phyloP scores from a whole-genome alignment of 2,888 invertebrate species.

The Bombylius major region DNA sequence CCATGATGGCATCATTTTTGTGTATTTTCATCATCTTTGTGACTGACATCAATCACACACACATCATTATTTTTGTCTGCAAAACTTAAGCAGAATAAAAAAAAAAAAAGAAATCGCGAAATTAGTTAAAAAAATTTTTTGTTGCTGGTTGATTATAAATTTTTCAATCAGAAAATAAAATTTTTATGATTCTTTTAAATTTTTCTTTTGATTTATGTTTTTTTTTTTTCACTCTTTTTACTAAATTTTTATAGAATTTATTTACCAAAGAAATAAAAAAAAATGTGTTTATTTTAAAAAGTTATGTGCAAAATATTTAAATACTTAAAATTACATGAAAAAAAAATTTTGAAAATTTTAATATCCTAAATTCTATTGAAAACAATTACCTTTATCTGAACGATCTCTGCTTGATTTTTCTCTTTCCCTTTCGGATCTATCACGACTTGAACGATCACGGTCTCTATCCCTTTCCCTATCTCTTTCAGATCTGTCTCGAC shows the following conservation, averaged over 20 bases:
- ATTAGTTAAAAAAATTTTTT: constrained; percentile 27
- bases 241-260: too few species aligned
- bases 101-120: constrained; percentile 24
- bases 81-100: constrained; percentile 38
- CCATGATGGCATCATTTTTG: neutral
- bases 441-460: neutral
- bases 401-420: neutral
- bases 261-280: too few species aligned
- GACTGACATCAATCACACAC: constrained; percentile 10
- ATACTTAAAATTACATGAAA: too few species aligned
- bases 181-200: too few species aligned
- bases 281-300: too few species aligned
- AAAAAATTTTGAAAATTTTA: too few species aligned
- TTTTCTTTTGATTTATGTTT: too few species aligned
- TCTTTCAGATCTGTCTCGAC: neutral
- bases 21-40: constrained; percentile 4
- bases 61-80: constrained; percentile 27
- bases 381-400: neutral
- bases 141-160: neutral
- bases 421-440: neutral
- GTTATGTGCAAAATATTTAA: too few species aligned
- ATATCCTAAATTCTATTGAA: neutral
- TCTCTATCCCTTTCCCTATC: neutral
- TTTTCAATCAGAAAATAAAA: too few species aligned
- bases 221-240: too few species aligned